Conservation (phyloP, 2,888 invertebrate species). For the Melolontha melolontha region DNA sequence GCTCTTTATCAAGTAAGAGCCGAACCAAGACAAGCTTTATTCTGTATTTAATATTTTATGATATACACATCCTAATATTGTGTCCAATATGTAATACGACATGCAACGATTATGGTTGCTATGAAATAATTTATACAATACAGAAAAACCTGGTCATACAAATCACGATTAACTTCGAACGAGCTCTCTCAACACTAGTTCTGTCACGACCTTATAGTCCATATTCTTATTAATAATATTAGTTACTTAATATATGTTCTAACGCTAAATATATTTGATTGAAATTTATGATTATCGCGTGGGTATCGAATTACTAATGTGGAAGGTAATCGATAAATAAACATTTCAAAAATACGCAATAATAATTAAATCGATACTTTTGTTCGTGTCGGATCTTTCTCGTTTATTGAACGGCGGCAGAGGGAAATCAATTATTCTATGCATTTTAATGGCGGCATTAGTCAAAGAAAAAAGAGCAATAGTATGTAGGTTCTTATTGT, state of each 20-base stretch:
- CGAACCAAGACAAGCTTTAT: too few species aligned
- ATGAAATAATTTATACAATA: neutral
- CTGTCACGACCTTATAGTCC: conserved; percentile 56
- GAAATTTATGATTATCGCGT: conserved; percentile 47
- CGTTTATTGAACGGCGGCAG: neutral
- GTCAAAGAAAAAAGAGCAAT: neutral
- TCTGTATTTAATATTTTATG: too few species aligned
- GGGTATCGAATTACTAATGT: conserved; percentile 35
- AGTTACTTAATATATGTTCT: conserved; percentile 58
- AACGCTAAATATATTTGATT: conserved; percentile 58
- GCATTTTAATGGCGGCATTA: conserved; percentile 17
- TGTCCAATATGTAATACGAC: too few species aligned
- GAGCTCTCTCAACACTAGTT: conserved; percentile 29
- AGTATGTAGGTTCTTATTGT: conserved; percentile 3
- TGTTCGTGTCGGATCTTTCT: conserved; percentile 10
- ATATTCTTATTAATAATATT: conserved; percentile 60
- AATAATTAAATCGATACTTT: conserved; percentile 40
- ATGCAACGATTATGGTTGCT: too few species aligned
- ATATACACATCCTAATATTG: too few species aligned
- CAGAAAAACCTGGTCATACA: conserved; percentile 52
- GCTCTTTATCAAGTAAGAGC: too few species aligned
- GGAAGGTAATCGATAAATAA: conserved; percentile 41
- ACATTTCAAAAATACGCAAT: conserved; percentile 33
- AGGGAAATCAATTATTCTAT: conserved; percentile 14
- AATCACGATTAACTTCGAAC: conserved; percentile 46